A percentile compares a stretch with the other conserved stretches of the same genome.
These are phyloP conservation scores for Elgaria multicarinata DNA, from an alignment of 2,113 vertebrate genomes.

Conservation along the genomic window DNA sequence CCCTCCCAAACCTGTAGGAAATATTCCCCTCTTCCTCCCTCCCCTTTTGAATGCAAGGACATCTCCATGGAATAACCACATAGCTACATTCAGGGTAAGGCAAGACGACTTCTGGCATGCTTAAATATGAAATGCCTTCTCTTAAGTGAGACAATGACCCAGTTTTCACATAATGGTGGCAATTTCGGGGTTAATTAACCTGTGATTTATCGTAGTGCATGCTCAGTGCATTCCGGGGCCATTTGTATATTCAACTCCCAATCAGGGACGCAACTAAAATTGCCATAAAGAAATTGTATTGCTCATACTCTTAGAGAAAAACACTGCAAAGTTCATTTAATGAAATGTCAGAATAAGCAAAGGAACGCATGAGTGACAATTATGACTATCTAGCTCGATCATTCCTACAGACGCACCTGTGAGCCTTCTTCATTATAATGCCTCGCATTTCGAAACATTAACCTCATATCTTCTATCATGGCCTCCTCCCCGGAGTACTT, in stretches of 20 bases:
- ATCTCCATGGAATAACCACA: neutral
- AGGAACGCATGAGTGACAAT: fast-evolving
- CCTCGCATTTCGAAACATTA: conserved; percentile 97
- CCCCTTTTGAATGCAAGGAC: neutral
- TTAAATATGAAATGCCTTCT: neutral
- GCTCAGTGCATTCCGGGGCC: no score
- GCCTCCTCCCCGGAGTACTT: conserved; percentile 91
- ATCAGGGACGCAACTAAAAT: no score
- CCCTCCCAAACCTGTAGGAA: neutral
- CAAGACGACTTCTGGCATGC: neutral
- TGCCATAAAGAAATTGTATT: no score
- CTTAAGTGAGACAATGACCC: neutral
- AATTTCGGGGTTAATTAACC: no score
- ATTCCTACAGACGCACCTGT: conserved; percentile 77
- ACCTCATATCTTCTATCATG: conserved; percentile 95
- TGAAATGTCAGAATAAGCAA: neutral
- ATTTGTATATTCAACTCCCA: no score
- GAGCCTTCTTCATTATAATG: conserved; percentile 99
- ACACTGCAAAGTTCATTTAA: neutral
- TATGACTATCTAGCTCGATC: neutral
- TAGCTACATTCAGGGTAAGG: neutral
- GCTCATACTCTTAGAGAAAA: neutral
- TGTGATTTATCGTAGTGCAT: no score
- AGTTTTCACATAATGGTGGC: no score
- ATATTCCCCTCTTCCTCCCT: neutral